Conservation (phyloP, 1,140 invertebrate genomes). For the Bombus impatiens region DNA sequence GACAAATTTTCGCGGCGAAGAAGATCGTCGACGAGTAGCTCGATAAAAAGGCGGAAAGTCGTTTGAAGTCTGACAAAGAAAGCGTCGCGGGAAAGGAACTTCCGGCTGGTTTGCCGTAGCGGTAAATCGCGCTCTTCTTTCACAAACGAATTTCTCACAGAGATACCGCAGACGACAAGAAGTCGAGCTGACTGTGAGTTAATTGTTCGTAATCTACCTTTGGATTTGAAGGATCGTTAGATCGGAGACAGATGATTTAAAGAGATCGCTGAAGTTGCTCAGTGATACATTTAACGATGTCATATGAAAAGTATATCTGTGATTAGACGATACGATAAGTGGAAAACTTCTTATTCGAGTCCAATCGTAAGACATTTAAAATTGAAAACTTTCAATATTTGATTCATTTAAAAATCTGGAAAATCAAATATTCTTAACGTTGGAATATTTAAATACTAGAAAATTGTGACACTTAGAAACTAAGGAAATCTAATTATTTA, state of each 20-base stretch:
- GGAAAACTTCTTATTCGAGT: too few relatives aligned
- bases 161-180: not conserved
- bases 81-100: slow-evolving; percentile 22
- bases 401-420: too few relatives aligned
- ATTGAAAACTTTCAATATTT: too few relatives aligned
- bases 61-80: slow-evolving; percentile 41
- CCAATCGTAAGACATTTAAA: too few relatives aligned
- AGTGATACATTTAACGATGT: too few relatives aligned
- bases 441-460: too few relatives aligned
- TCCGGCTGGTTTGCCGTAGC: slow-evolving; percentile 8
- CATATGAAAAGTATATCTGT: too few relatives aligned
- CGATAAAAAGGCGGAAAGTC: slow-evolving; percentile 47
- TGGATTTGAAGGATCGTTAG: not conserved
- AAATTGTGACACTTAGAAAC: too few relatives aligned
- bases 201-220: slow-evolving; percentile 3
- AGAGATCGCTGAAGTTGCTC: too few relatives aligned
- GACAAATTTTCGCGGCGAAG: slow-evolving; percentile 18
- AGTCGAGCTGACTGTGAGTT: not conserved
- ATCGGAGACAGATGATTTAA: not conserved
- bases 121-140: slow-evolving; percentile 43
- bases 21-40: slow-evolving; percentile 17
- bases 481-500: too few relatives aligned
- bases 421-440: too few relatives aligned
- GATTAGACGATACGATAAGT: too few relatives aligned
- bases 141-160: slow-evolving; percentile 20